Percentiles rank a stretch among this genome's conserved stretches.
Evolutionary conservation across 1,140 invertebrate genomes (phyloP).

Genomic region (Ylistrum balloti): DNA sequence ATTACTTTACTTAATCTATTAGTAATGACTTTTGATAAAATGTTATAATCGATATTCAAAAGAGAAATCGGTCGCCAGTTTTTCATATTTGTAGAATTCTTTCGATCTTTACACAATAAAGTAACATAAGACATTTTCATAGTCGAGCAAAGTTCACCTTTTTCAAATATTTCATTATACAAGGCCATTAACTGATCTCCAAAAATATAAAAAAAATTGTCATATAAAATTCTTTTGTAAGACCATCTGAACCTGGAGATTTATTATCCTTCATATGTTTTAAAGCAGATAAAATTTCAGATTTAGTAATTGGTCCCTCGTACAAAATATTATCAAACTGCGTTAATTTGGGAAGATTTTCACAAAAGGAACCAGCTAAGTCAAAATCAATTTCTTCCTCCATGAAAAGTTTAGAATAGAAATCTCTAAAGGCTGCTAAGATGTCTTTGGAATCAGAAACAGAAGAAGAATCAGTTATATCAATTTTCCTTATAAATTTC

Average conservation of each 20-base stretch:
- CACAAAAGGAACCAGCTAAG: slow-evolving; percentile 57
- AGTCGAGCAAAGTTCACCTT: slow-evolving; percentile 51
- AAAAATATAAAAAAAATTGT: slow-evolving; percentile 63
- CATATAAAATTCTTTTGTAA: slow-evolving; percentile 67
- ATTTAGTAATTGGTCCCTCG: slow-evolving; percentile 51
- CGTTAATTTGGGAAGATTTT: slow-evolving; percentile 58
- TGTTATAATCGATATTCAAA: no score
- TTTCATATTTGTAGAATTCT: slow-evolving; percentile 65
- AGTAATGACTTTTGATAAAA: slow-evolving; percentile 64
- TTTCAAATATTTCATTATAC: slow-evolving; percentile 56
- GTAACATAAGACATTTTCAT: slow-evolving; percentile 64
- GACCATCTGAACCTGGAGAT: no score
- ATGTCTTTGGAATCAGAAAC: slow-evolving; percentile 54
- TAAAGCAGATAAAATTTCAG: slow-evolving; percentile 57
- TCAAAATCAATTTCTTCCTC: slow-evolving; percentile 57
- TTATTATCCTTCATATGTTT: slow-evolving; percentile 61
- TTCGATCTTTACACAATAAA: slow-evolving; percentile 65
- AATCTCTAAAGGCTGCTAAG: slow-evolving; percentile 53
- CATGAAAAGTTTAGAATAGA: slow-evolving; percentile 66
- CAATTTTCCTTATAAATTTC: slow-evolving; percentile 60
- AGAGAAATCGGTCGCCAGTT: no score
- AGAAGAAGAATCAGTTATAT: not conserved
- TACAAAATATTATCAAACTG: slow-evolving; percentile 43
- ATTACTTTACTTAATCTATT: slow-evolving; percentile 58
- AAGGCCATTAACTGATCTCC: slow-evolving; percentile 55